Evolutionary conservation across 2,113 vertebrate species (phyloP).

Genomic region (Eretmochelys imbricata): DNA sequence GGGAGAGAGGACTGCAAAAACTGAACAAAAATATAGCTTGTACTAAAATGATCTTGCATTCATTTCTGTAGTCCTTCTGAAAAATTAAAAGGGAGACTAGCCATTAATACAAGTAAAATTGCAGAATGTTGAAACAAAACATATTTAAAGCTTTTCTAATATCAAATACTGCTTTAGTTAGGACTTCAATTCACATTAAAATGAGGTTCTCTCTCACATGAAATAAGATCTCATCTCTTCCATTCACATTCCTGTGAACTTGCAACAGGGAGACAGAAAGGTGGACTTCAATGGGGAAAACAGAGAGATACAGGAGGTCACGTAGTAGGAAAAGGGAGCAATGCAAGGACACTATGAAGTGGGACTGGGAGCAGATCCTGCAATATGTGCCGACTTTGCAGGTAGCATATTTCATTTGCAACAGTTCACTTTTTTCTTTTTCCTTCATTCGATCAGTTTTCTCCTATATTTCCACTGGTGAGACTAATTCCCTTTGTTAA

Average conservation of each 20-base stretch:
- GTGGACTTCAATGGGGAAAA: background rate
- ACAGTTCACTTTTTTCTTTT: too few relatives aligned
- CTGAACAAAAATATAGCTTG: background rate
- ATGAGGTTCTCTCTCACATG: background rate
- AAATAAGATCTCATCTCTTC: background rate
- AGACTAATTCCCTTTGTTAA: too few relatives aligned
- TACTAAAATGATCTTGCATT: background rate
- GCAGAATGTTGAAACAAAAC: slow-evolving; percentile 10
- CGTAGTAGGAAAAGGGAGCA: background rate
- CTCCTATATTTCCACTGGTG: too few relatives aligned
- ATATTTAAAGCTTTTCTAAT: background rate
- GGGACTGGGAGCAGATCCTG: too few relatives aligned
- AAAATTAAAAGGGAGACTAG: background rate
- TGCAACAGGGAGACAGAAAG: background rate
- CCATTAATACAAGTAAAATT: background rate
- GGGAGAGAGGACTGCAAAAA: background rate
- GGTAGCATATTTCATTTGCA: background rate
- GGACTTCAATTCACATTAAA: background rate
- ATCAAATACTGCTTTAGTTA: background rate
- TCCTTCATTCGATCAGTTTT: too few relatives aligned
- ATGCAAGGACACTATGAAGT: background rate
- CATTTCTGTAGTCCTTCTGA: background rate
- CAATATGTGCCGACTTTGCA: too few relatives aligned
- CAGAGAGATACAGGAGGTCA: background rate
- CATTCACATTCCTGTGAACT: background rate